These are phyloP conservation scores for Leptarthrus brevirostris DNA, from an alignment of 2,888 invertebrate genomes.

Conservation along the genomic window DNA sequence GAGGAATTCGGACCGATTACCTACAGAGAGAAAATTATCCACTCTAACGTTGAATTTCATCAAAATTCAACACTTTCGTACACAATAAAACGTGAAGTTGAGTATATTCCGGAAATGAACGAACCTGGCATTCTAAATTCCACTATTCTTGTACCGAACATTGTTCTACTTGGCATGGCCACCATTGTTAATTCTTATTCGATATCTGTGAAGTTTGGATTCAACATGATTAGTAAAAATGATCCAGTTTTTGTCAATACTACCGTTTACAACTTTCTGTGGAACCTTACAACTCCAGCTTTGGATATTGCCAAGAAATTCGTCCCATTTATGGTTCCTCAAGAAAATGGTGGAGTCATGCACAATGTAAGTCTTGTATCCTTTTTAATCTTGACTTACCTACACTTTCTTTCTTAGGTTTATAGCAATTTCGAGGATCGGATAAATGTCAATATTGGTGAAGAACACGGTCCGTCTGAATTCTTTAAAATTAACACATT, in stretches of 20 bases:
- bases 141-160: slow-evolving; percentile 66
- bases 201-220: slow-evolving; percentile 67
- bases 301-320: slow-evolving; percentile 70
- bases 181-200: slow-evolving; percentile 71
- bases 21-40: slow-evolving; percentile 53
- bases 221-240: slow-evolving; percentile 69
- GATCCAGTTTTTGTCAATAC: slow-evolving; percentile 69
- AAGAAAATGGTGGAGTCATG: slow-evolving; percentile 74
- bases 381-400: background rate
- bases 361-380: slow-evolving; percentile 68
- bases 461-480: slow-evolving; percentile 69
- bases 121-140: slow-evolving; percentile 69
- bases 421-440: slow-evolving; percentile 73
- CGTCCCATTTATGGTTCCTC: slow-evolving; percentile 73
- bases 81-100: slow-evolving; percentile 69
- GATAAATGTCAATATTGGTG: slow-evolving; percentile 74
- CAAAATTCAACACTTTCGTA: slow-evolving; percentile 66
- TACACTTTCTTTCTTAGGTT: slow-evolving; percentile 66
- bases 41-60: slow-evolving; percentile 55
- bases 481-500: slow-evolving; percentile 75
- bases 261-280: slow-evolving; percentile 73
- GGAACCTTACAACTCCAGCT: slow-evolving; percentile 75
- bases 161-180: slow-evolving; percentile 69
- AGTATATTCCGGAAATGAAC: slow-evolving; percentile 72
- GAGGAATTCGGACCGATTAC: slow-evolving; percentile 76